Evolutionary conservation across 2,888 invertebrate species (phyloP).

Genomic region (Polydrusus pterygomalis): DNA sequence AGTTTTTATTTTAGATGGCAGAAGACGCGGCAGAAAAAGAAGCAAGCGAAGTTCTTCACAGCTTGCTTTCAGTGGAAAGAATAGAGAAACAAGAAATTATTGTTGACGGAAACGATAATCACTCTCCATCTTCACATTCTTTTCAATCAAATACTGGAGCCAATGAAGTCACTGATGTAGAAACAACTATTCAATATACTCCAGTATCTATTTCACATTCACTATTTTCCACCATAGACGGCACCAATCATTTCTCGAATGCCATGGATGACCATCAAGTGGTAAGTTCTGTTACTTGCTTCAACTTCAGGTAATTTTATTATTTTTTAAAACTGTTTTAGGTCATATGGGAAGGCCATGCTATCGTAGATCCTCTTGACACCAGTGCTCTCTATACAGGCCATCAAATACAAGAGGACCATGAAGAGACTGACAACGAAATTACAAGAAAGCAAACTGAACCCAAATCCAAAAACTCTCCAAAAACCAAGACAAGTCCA

Average conservation of each 20-base stretch:
- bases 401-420: slow-evolving; percentile 56
- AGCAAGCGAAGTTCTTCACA: slow-evolving; percentile 82
- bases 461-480: slow-evolving; percentile 62
- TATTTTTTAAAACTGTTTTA: slow-evolving; percentile 66
- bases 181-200: slow-evolving; percentile 76
- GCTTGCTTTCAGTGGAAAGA: slow-evolving; percentile 79
- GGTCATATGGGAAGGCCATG: slow-evolving; percentile 81
- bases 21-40: slow-evolving; percentile 82
- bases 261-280: slow-evolving; percentile 71
- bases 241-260: slow-evolving; percentile 68
- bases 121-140: slow-evolving; percentile 65
- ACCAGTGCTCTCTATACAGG: slow-evolving; percentile 67
- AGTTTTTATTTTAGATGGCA: slow-evolving; percentile 71
- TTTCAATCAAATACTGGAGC: slow-evolving; percentile 64
- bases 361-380: slow-evolving; percentile 75
- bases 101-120: slow-evolving; percentile 64
- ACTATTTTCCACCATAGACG: slow-evolving; percentile 70
- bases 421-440: slow-evolving; percentile 60
- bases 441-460: slow-evolving; percentile 24
- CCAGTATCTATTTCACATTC: slow-evolving; percentile 74
- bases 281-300: slow-evolving; percentile 56
- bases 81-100: slow-evolving; percentile 74
- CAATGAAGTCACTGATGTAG: slow-evolving; percentile 65
- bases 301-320: background rate
- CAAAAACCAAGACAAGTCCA: slow-evolving; percentile 64